These are phyloP conservation scores for Melolontha melolontha DNA, from an alignment of 2,888 invertebrate species.

Conservation along the genomic window DNA sequence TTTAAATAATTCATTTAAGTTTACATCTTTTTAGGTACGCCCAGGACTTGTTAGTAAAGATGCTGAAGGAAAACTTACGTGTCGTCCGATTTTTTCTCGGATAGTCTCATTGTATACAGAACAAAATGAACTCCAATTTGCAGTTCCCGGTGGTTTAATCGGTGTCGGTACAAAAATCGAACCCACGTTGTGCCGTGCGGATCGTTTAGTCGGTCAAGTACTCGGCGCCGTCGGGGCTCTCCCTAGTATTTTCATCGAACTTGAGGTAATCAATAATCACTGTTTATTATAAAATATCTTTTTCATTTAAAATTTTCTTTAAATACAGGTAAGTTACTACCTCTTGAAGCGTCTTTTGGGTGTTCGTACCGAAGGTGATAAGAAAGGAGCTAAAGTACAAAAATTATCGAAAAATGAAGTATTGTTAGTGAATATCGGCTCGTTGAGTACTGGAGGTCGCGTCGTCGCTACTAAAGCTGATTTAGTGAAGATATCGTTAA, in stretches of 20 bases:
- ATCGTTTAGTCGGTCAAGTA: constrained; percentile 96
- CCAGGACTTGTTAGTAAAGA: constrained; percentile 98
- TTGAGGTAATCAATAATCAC: constrained; percentile 94
- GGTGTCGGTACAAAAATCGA: constrained; percentile 99
- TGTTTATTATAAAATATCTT: too few species aligned
- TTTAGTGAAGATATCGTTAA: constrained; percentile 96
- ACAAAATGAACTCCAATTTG: constrained; percentile 98
- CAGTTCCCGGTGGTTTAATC: constrained; percentile 99
- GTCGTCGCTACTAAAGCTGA: constrained; percentile 95
- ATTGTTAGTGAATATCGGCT: constrained; percentile 97
- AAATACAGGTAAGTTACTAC: constrained; percentile 81
- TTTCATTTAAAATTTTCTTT: background rate
- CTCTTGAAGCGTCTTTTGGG: constrained; percentile 94
- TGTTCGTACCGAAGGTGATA: constrained; percentile 98
- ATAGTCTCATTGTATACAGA: constrained; percentile 98
- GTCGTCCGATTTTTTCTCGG: constrained; percentile 95
- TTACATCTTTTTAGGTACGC: constrained; percentile 69
- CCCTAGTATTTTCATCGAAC: constrained; percentile 97
- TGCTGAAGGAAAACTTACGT: constrained; percentile 93
- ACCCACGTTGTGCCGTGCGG: constrained; percentile 97
- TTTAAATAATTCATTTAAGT: too few species aligned
- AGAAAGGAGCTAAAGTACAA: constrained; percentile 98
- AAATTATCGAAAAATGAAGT: constrained; percentile 92
- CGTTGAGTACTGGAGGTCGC: constrained; percentile 96
- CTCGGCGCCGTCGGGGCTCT: constrained; percentile 94